A percentile compares a stretch with the other conserved stretches of the same genome.
These are phyloP conservation scores for Rhinogobio ventralis DNA, from an alignment of 2,797 vertebrate genomes.

Conservation along the genomic window DNA sequence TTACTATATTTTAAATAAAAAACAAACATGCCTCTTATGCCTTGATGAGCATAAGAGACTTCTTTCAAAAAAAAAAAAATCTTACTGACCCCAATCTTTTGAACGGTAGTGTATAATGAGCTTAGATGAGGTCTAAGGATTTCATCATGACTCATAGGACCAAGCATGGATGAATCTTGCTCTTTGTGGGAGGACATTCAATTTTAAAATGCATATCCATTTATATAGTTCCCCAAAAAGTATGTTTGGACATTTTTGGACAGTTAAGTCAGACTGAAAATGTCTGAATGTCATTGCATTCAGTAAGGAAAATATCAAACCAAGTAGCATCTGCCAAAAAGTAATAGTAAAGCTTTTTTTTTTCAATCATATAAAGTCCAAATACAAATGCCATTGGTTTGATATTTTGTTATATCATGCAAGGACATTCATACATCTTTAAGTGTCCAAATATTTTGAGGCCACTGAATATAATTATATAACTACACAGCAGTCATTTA, in stretches of 20 bases:
- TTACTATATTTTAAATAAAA: background rate
- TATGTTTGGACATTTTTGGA: background rate
- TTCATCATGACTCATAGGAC: background rate
- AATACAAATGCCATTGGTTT: background rate
- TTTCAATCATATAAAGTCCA: too few relatives aligned
- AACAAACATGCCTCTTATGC: background rate
- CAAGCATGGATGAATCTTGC: background rate
- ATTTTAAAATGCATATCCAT: background rate
- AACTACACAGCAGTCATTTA: background rate
- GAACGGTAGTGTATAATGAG: slow-evolving; percentile 5
- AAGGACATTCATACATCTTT: background rate
- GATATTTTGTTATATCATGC: background rate
- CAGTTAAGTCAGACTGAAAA: background rate
- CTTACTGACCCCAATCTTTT: background rate
- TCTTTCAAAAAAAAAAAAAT: background rate
- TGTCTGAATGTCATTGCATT: background rate
- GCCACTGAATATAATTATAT: background rate
- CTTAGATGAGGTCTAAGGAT: background rate
- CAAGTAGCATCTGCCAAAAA: background rate
- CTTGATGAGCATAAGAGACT: background rate
- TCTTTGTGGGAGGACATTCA: background rate
- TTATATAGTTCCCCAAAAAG: background rate
- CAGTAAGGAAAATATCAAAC: background rate
- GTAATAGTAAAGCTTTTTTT: background rate
- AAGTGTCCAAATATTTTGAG: background rate